Evolutionary conservation across 2,888 invertebrate species (phyloP), one percentile per base, ranked within the genome.

Genomic region (Diarsia brunnea): DNA sequence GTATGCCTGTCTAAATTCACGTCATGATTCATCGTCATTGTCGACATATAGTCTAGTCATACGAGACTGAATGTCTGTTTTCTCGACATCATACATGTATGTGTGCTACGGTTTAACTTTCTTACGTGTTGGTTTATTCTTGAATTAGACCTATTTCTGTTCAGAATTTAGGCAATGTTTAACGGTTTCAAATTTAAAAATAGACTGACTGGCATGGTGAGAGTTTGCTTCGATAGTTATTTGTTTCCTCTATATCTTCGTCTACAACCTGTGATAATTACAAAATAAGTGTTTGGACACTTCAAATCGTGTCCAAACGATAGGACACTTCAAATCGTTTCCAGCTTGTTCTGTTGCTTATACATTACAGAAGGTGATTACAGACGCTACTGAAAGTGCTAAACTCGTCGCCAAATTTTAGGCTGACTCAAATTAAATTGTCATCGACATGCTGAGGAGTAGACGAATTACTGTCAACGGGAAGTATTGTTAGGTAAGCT

Each of bases 41-140:
- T 76, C 82, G 85, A 81, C 82, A 63, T 55, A 19, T 61, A 81
- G 85, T 82, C 82, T 82, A 65, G 76, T 63, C 31, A 79, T 55
- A 63, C 31, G 79, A 64, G 81, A 65, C 68, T 58, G 51, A 64
- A 73, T 60, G 84, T 84, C 84, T 73, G 63, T 65, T 58, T 72
- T n/a, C 58, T 72, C 27, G 45, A 53, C 67, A 72, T 68, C 11
- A 27, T 53, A 21, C 16, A 55, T 4, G 7, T 53, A 27, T 64
- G 45, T 65, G 16, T 69, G 47, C 10, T 74, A 51, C 4, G 31
- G 8, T 2, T 45, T 12, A 47, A 31, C 14, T 77, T 71, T 71
- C 31, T 4, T 21, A 24, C 12, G 4, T 8, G 1, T 24, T 73
- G 4, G 38, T n/a, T 19, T 43, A 64, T 65, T 63, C 8, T 10